Percentiles rank a stretch among this genome's conserved stretches.
Conservation (phyloP, 2,113 vertebrate genomes). For the Chaetops frenatus region DNA sequence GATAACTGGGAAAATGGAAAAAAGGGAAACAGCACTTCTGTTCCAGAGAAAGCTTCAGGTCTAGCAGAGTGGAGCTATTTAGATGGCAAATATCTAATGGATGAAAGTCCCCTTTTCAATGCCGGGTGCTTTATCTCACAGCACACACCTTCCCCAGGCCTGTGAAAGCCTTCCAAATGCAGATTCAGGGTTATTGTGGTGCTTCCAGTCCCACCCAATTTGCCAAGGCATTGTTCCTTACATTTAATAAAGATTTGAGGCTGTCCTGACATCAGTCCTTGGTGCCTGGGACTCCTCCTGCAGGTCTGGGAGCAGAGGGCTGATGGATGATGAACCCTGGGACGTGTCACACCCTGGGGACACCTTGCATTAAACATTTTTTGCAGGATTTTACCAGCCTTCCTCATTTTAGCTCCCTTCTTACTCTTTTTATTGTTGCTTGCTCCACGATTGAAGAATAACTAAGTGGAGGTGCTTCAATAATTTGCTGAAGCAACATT, state of each 20-base stretch:
- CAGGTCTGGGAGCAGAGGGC: too few relatives aligned
- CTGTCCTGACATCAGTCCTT: background rate
- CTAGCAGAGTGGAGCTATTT: background rate
- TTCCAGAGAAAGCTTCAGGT: background rate
- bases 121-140: constrained; percentile 8
- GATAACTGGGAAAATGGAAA: background rate
- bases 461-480: background rate
- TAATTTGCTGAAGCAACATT: rapidly evolving
- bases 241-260: background rate
- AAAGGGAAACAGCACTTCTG: background rate
- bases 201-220: background rate
- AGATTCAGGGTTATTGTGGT: constrained; percentile 23
- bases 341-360: background rate
- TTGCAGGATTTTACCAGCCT: background rate
- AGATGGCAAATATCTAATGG: background rate
- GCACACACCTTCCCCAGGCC: background rate
- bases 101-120: background rate
- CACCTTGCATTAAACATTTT: background rate
- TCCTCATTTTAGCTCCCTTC: background rate
- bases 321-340: background rate
- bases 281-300: background rate
- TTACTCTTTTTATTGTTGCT: background rate
- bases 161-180: background rate
- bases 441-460: background rate
- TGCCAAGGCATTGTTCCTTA: background rate